Percentiles rank a stretch among this genome's conserved stretches.
phyloP scores from a whole-genome alignment of 2,113 vertebrate species.

The Carassius gibelio region DNA sequence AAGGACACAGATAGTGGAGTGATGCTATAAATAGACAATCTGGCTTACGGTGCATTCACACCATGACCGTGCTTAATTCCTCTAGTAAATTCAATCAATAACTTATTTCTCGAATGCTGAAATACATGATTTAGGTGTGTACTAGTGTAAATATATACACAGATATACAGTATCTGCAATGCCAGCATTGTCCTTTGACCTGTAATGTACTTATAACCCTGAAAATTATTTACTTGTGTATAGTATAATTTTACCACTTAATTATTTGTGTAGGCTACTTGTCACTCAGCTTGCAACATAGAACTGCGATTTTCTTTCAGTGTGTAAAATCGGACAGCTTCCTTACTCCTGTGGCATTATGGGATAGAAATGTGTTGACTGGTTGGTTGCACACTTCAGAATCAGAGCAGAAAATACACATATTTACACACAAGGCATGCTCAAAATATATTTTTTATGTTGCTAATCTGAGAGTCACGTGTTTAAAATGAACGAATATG shows the following conservation, averaged over 20 bases:
- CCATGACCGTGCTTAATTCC: not conserved
- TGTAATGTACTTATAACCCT: not conserved
- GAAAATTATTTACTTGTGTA: not conserved
- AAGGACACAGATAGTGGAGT: conserved; percentile 49
- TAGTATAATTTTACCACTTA: no score
- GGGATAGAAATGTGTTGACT: no score
- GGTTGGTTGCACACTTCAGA: no score
- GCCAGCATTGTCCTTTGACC: not conserved
- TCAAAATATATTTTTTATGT: no score
- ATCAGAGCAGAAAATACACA: not conserved
- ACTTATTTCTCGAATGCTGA: not conserved
- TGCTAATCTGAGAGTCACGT: no score
- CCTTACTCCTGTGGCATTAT: not conserved
- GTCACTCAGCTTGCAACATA: no score
- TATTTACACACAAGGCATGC: not conserved
- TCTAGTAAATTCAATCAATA: not conserved
- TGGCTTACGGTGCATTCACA: conserved; percentile 1
- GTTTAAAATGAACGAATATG: no score
- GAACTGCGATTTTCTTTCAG: no score
- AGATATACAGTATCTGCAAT: not conserved
- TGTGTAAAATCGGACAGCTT: not conserved
- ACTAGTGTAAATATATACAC: not conserved
- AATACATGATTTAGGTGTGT: not conserved
- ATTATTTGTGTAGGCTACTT: no score
- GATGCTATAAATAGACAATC: conserved; percentile 68